Conservation (phyloP, 1,140 invertebrate species). For the Lepidurus couesii region DNA sequence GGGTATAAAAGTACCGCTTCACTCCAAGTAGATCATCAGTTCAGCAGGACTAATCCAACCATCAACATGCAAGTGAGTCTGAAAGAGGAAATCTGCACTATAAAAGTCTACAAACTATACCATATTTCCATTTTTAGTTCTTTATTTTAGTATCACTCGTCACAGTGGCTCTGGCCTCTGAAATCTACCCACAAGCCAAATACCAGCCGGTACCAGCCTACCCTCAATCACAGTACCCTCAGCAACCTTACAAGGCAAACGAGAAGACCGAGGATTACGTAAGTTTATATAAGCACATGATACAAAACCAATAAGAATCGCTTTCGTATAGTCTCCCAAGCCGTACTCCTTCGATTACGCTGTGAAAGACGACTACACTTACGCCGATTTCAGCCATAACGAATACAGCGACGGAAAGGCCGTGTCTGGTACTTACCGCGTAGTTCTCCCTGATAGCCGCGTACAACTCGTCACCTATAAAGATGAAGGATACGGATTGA, state of each 20-base stretch:
- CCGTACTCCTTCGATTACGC: conserved; percentile 66
- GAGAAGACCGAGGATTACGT: not conserved
- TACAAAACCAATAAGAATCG: not conserved
- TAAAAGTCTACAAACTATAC: not conserved
- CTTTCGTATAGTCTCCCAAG: conserved; percentile 20
- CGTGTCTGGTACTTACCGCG: conserved; percentile 63
- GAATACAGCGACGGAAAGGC: conserved; percentile 56
- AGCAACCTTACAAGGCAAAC: not conserved
- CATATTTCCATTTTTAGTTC: not conserved
- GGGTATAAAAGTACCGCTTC: no score
- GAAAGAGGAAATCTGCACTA: not conserved
- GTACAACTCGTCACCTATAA: conserved; percentile 69
- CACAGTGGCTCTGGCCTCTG: not conserved
- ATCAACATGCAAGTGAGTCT: no score
- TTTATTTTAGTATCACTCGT: not conserved
- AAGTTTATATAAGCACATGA: not conserved
- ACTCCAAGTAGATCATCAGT: no score
- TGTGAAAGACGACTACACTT: conserved; percentile 59
- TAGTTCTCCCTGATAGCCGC: conserved; percentile 63
- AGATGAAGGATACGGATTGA: conserved; percentile 70
- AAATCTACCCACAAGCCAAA: no score
- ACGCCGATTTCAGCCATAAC: conserved; percentile 66
- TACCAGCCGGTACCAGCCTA: not conserved
- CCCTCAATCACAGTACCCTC: not conserved
- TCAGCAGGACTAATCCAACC: no score